Conservation (phyloP, 2,797 vertebrate species). For the Oreonectes daqikongensis region DNA sequence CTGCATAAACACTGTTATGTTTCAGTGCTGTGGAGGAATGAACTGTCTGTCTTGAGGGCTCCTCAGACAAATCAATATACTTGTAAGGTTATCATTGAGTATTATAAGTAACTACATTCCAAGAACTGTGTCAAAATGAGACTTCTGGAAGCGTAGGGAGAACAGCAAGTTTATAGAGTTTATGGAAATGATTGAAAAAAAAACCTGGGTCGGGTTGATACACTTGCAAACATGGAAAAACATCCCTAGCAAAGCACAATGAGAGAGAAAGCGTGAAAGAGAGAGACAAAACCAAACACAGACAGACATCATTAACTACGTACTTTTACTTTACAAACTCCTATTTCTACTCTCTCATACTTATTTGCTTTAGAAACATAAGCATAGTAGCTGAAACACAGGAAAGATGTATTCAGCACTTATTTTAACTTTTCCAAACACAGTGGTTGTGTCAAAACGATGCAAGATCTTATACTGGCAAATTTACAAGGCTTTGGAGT, state of each 20-base stretch:
- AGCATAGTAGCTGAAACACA: no score
- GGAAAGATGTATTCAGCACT: no score
- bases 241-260: not conserved
- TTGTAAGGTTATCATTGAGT: constrained; percentile 12
- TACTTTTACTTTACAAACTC: not conserved
- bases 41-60: constrained; percentile 1
- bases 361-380: constrained; percentile 4
- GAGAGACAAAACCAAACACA: not conserved
- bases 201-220: not conserved
- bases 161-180: not conserved
- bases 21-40: not conserved
- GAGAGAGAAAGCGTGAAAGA: not conserved
- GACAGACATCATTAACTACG: constrained; percentile 31
- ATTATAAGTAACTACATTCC: constrained; percentile 16
- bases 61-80: constrained; percentile 25
- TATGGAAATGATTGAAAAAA: constrained; percentile 5
- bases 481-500: no score
- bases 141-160: not conserved
- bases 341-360: not conserved
- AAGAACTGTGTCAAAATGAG: constrained; percentile 24
- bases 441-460: no score
- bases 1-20: not conserved
- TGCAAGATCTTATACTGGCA: no score
- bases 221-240: constrained; percentile 16
- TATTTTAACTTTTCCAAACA: no score